Base-by-base conservation (phyloP, 2,113 vertebrate species). In the Pagrus major region DNA sequence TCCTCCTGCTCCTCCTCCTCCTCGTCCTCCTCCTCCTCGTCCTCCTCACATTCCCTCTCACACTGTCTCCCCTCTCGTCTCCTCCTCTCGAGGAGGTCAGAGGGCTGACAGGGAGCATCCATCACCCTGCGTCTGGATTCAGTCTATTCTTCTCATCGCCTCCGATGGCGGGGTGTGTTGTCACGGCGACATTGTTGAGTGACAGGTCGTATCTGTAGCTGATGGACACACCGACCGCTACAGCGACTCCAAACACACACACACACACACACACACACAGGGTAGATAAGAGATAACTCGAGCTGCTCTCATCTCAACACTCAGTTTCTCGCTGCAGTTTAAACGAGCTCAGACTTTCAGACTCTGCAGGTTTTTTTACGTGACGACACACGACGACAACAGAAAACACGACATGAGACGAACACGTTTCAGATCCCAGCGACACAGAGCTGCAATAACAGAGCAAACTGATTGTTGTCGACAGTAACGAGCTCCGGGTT, bases 181-280 rank as follows among this genome's bases (percentile, higher is more conserved):
- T 78, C 72, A 79, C 29, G 1, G 49, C 11, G 35, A 56, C 80
- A 73, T 71, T 83, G 80, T 72, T 81, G 81, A 76, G 65, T 76
- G 87, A 65, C 84, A 86, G 78, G 37, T 64, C 6, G 47, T 78
- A 60, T 84, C 65, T 78, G 64, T 7, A 14, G 46, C 63, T 65
- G 61, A 76, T 35, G 71, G 54, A 76, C 72, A 46, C 55, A n/a
- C 16, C 0, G 6, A 66, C 63, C 20, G 37, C 15, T n/a, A n/a
- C 58, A 29, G 5, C 6, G 15, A 41, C 65, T 5, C 1, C 15
- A 69, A 18, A 56, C 52, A 52, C 27, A 37, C 56, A 39, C 73
- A 56, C 55, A 35, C 63, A 74, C 81, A 70, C 51, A 60, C 31
- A 52, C 65, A 60, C 33, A 52, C 25, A 27, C 3, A 44, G 27